These are phyloP conservation scores for Andricus quercusramuli DNA, from an alignment of 2,888 invertebrate genomes.

Conservation along the genomic window DNA sequence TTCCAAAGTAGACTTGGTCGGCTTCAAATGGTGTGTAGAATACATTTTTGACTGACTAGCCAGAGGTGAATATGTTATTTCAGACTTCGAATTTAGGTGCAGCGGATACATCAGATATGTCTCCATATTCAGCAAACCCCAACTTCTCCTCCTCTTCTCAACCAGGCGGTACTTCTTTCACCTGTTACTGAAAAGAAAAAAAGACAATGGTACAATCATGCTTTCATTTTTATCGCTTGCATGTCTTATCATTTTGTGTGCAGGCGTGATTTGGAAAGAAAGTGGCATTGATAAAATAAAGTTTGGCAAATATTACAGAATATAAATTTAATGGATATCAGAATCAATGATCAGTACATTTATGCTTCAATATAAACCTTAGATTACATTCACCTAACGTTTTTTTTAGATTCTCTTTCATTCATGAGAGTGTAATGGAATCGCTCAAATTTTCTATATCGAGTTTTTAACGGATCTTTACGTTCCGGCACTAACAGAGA, in stretches of 20 bases:
- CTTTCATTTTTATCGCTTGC: background rate
- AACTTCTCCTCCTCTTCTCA: conserved; percentile 59
- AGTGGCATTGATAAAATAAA: background rate
- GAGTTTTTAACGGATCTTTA: no score
- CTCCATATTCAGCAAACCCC: conserved; percentile 53
- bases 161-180: conserved; percentile 52
- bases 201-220: background rate
- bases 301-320: no score
- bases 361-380: no score
- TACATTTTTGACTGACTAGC: conserved; percentile 50
- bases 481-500: no score
- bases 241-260: background rate
- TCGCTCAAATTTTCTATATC: no score
- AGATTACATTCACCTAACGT: no score
- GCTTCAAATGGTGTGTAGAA: conserved; percentile 44
- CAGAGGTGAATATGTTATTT: conserved; percentile 17
- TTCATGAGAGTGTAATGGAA: no score
- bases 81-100: conserved; percentile 50
- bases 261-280: background rate
- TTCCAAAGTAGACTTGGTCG: conserved; percentile 14
- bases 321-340: no score
- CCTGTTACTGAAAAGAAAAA: conserved; percentile 49
- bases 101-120: conserved; percentile 50
- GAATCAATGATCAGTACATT: no score
- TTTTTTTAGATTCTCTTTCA: no score